These are phyloP conservation scores for Apocrypta bakeri DNA, from an alignment of 1,140 invertebrate genomes.

Conservation along the genomic window DNA sequence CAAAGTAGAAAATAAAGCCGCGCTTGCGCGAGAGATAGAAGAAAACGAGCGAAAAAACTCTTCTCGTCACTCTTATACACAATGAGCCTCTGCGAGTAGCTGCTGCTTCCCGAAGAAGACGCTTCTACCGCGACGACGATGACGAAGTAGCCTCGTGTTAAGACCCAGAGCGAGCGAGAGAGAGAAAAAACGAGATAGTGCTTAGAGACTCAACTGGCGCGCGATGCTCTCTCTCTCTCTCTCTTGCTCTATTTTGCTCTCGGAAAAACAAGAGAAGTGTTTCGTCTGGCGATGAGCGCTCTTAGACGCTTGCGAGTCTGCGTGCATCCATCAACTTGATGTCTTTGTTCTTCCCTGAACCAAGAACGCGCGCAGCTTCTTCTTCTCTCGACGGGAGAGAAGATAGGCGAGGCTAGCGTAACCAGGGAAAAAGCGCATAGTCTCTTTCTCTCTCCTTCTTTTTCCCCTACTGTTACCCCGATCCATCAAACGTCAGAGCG, in stretches of 20 bases:
- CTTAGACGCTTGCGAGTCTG: constrained; percentile 61
- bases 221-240: no score
- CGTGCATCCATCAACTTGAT: constrained; percentile 66
- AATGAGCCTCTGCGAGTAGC: constrained; percentile 44
- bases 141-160: not conserved
- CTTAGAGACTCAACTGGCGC: not conserved
- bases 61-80: constrained; percentile 45
- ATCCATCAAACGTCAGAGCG: constrained; percentile 69
- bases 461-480: constrained; percentile 30
- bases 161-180: not conserved
- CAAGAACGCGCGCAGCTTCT: constrained; percentile 42
- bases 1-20: constrained; percentile 44
- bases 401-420: constrained; percentile 39
- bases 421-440: constrained; percentile 55
- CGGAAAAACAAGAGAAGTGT: constrained; percentile 67
- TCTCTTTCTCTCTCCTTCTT: not conserved
- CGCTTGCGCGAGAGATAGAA: constrained; percentile 11
- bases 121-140: not conserved
- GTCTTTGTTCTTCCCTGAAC: constrained; percentile 64
- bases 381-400: constrained; percentile 55
- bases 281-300: constrained; percentile 68
- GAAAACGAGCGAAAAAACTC: constrained; percentile 29
- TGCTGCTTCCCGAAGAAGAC: not conserved
- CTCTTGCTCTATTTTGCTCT: not conserved
- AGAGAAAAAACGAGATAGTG: not conserved